Conservation (phyloP, 2,113 vertebrate genomes). For the Solea solea region DNA sequence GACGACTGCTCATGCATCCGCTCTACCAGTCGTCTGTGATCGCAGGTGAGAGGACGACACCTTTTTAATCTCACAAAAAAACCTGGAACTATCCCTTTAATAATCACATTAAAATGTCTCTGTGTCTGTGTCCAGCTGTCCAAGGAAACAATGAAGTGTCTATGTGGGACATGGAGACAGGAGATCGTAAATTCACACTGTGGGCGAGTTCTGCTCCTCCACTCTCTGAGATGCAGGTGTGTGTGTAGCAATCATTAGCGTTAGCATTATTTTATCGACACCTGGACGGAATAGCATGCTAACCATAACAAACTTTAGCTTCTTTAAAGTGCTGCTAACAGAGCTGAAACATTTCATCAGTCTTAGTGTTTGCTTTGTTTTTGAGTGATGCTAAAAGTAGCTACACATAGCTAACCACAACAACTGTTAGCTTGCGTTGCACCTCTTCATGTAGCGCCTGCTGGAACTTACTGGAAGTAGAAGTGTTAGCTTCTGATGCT, state of each 20-base stretch:
- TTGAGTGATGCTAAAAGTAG: no score
- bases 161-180: slow-evolving; percentile 99
- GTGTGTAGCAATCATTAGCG: background rate
- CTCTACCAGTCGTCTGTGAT: slow-evolving; percentile 96
- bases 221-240: slow-evolving; percentile 93
- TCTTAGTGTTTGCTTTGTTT: no score
- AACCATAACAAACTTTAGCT: no score
- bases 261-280: no score
- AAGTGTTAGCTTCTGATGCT: no score
- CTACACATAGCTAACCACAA: no score
- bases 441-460: no score
- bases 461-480: no score
- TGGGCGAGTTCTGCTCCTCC: slow-evolving; percentile 97
- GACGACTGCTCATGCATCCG: slow-evolving; percentile 96
- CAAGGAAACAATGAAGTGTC: slow-evolving; percentile 99
- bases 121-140: slow-evolving; percentile 77
- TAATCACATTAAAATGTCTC: background rate
- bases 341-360: no score
- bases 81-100: background rate
- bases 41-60: slow-evolving; percentile 84
- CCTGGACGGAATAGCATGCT: no score
- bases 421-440: no score
- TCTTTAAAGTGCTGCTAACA: no score
- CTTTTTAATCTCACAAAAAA: background rate
- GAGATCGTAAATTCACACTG: slow-evolving; percentile 93